Evolutionary conservation across 1,140 invertebrate genomes (phyloP).

Genomic region (Phymorhynchus buccinoides): DNA sequence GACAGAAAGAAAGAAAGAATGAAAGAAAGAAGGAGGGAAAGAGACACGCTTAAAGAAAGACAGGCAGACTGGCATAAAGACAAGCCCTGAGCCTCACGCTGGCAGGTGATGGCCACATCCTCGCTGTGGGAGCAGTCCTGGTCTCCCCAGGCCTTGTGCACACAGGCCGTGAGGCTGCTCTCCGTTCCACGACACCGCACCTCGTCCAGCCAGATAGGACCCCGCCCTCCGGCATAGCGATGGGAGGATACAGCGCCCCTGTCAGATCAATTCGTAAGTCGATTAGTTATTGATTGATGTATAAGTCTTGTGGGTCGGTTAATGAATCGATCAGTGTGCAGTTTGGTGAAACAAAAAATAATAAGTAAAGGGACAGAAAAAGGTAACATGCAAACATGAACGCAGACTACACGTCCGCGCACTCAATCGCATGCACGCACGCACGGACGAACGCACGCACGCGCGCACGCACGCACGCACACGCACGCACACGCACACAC

Average conservation of each 20-base stretch:
- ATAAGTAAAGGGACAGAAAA: background rate
- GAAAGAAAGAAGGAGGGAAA: too few species aligned
- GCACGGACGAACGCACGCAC: too few species aligned
- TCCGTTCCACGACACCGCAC: constrained; percentile 82
- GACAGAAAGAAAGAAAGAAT: too few species aligned
- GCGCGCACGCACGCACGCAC: too few species aligned
- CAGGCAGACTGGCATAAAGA: too few species aligned
- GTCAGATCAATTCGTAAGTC: background rate
- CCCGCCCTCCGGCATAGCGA: constrained; percentile 46
- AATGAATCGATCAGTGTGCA: too few species aligned
- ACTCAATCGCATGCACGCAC: too few species aligned
- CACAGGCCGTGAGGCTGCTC: constrained; percentile 79
- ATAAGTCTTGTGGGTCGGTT: background rate
- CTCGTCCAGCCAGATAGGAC: constrained; percentile 80
- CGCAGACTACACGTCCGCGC: too few species aligned
- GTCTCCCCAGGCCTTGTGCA: constrained; percentile 83
- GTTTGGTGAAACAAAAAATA: background rate
- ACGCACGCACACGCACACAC: too few species aligned
- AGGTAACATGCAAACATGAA: background rate
- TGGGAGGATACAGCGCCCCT: background rate
- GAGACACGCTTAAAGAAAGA: too few species aligned
- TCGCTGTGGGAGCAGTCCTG: constrained; percentile 82
- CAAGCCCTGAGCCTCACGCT: constrained; percentile 19
- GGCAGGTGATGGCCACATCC: constrained; percentile 71
- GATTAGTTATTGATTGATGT: background rate